Percentiles rank a stretch among this genome's conserved stretches.
Evolutionary conservation across 2,113 vertebrate species (phyloP).

Genomic region (Bufo gargarizans): DNA sequence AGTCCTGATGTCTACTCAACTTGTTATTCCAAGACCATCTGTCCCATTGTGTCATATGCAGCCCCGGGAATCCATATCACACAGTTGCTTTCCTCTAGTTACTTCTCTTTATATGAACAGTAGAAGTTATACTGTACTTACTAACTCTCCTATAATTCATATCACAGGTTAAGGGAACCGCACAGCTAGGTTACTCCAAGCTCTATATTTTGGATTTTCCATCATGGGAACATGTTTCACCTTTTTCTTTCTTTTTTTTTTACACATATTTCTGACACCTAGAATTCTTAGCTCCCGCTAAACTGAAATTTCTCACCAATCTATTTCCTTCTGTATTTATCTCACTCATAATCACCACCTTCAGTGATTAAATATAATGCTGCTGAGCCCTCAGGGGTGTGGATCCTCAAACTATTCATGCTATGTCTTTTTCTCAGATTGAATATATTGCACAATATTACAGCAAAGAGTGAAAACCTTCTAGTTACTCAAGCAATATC

Average conservation of each 20-base stretch:
- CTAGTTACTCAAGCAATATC: neutral
- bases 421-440: neutral
- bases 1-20: conserved; percentile 16
- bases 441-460: neutral
- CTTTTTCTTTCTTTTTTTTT: conserved; percentile 1
- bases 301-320: conserved; percentile 34
- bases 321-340: conserved; percentile 10
- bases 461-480: neutral
- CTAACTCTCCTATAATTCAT: neutral
- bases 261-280: conserved; percentile 29
- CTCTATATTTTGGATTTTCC: neutral
- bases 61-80: conserved; percentile 16
- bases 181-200: neutral
- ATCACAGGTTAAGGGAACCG: neutral
- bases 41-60: conserved; percentile 12
- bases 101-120: neutral
- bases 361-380: conserved; percentile 23
- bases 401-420: neutral
- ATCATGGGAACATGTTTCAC: conserved; percentile 3
- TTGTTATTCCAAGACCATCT: conserved; percentile 48
- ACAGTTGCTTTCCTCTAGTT: neutral
- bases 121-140: neutral
- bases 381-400: neutral
- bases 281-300: conserved; percentile 44
- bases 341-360: conserved; percentile 25